Conservation (phyloP, 2,113 vertebrate species). For the Rhodinocichla rosea region DNA sequence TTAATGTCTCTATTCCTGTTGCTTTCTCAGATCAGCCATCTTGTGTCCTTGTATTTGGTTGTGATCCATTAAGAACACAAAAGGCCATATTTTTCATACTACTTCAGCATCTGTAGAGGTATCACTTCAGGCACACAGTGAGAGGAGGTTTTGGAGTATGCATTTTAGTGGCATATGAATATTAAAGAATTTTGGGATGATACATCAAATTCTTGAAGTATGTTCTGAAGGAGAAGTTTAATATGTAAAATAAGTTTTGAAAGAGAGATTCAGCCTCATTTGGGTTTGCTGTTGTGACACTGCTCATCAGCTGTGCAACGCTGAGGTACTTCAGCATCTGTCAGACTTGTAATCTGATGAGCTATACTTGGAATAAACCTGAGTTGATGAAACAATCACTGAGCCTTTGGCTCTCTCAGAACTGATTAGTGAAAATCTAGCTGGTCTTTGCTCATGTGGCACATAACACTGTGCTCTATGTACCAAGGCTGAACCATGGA, state of each 20-base stretch:
- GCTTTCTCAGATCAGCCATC: background rate
- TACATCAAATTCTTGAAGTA: background rate
- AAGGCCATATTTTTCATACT: constrained; percentile 9
- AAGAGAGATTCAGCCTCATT: background rate
- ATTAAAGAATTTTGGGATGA: background rate
- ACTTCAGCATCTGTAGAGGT: background rate
- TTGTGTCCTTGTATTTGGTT: background rate
- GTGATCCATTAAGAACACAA: constrained; percentile 9
- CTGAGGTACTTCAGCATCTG: background rate
- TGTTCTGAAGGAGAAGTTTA: background rate
- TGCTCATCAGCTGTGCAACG: constrained; percentile 27
- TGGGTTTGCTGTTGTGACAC: background rate
- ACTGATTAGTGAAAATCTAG: constrained; percentile 45
- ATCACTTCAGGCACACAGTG: background rate
- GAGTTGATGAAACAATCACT: constrained; percentile 55
- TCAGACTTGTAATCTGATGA: constrained; percentile 54
- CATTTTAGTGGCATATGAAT: background rate
- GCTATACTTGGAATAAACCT: constrained; percentile 61
- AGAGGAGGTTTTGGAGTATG: background rate
- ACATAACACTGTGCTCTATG: background rate
- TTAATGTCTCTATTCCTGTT: background rate
- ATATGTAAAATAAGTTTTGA: background rate
- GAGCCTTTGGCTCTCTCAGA: constrained; percentile 30
- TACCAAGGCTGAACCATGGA: background rate
- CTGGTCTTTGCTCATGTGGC: background rate